Evolutionary conservation across 1,140 invertebrate species (phyloP).

Genomic region (Dendrolimus punctatus): DNA sequence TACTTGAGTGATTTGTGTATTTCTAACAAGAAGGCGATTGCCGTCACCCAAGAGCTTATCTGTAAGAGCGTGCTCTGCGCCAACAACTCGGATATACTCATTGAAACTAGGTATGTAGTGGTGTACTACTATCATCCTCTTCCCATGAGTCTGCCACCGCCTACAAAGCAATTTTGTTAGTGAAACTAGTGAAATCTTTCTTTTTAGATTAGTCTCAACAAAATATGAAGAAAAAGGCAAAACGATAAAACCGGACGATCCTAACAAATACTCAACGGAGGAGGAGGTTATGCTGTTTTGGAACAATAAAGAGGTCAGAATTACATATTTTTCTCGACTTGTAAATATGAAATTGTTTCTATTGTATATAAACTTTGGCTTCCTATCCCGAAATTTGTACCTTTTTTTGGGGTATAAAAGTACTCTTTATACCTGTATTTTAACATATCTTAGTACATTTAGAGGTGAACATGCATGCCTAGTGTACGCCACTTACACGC

Average conservation of each 20-base stretch:
- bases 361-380: too few species aligned
- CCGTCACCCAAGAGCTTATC: slow-evolving; percentile 98
- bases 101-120: slow-evolving; percentile 80
- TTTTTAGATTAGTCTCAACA: slow-evolving; percentile 43
- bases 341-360: not conserved
- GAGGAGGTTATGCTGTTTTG: slow-evolving; percentile 83
- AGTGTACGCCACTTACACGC: too few species aligned
- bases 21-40: slow-evolving; percentile 98
- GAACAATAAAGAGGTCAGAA: slow-evolving; percentile 76
- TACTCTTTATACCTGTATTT: too few species aligned
- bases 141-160: too few species aligned
- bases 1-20: slow-evolving; percentile 99
- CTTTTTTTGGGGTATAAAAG: too few species aligned
- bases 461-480: too few species aligned
- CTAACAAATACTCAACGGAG: slow-evolving; percentile 65
- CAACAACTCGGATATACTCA: slow-evolving; percentile 94
- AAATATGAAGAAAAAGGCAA: slow-evolving; percentile 45
- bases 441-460: too few species aligned
- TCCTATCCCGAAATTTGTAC: too few species aligned
- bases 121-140: slow-evolving; percentile 1
- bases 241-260: slow-evolving; percentile 22
- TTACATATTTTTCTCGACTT: slow-evolving; percentile 3
- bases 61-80: slow-evolving; percentile 95
- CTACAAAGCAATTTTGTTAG: too few species aligned
- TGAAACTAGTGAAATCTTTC: not conserved